Evolutionary conservation across 2,113 vertebrate species (phyloP).

Genomic region (Shinisaurus crocodilurus): DNA sequence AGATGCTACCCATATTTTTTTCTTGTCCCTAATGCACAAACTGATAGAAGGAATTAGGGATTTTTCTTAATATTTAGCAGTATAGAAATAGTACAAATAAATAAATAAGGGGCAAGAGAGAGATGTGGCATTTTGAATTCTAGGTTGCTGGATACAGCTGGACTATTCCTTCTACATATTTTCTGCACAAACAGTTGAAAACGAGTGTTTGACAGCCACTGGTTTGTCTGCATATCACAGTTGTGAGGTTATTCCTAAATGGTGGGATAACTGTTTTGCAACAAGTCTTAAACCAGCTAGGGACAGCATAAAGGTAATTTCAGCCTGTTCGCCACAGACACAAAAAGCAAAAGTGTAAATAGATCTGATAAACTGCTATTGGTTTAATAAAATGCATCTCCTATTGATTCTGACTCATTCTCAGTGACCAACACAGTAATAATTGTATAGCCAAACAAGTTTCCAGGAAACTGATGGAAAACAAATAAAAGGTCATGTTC

Average conservation of each 20-base stretch:
- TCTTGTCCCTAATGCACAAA: background rate
- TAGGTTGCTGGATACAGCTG: conserved; percentile 1
- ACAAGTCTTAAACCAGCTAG: background rate
- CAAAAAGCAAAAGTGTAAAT: background rate
- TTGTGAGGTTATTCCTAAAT: background rate
- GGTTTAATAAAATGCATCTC: background rate
- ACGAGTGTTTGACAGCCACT: background rate
- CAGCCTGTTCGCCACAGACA: background rate
- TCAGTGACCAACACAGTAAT: background rate
- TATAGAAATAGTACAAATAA: too few relatives aligned
- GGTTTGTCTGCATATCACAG: background rate
- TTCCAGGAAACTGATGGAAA: conserved; percentile 4
- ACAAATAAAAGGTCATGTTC: background rate
- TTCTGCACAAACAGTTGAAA: conserved; percentile 16
- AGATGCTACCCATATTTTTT: background rate
- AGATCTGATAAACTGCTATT: background rate
- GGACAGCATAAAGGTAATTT: background rate
- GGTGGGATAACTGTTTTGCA: background rate
- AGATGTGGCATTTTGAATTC: too few relatives aligned
- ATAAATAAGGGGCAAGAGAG: background rate
- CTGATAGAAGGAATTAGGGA: too few relatives aligned
- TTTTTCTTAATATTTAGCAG: too few relatives aligned
- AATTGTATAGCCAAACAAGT: background rate
- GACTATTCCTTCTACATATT: conserved; percentile 42
- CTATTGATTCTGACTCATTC: background rate